Conservation (phyloP, 1,140 invertebrate genomes). For the Leptestheria dahalacensis region DNA sequence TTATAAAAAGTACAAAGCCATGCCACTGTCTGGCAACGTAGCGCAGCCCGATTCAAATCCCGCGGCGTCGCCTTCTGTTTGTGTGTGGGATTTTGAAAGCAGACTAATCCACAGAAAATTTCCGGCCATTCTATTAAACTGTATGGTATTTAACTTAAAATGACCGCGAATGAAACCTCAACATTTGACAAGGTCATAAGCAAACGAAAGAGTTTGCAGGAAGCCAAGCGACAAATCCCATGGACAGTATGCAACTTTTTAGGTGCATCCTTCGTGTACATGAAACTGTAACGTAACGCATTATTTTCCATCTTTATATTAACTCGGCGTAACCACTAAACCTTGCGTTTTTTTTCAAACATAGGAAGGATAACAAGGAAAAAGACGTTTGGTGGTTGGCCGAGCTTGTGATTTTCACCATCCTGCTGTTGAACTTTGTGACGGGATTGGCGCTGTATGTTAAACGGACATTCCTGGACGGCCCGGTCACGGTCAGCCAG, state of each 20-base stretch:
- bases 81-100: no score
- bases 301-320: no score
- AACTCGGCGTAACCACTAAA: no score
- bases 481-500: background rate
- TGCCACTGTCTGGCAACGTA: no score
- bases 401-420: background rate
- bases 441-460: conserved; percentile 1
- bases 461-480: conserved; percentile 1
- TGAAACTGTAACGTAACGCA: conserved; percentile 2
- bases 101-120: no score
- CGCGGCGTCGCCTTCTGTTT: no score
- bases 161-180: no score
- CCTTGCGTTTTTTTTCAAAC: no score
- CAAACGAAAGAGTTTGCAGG: background rate
- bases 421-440: background rate
- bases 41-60: no score
- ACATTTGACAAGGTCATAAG: background rate
- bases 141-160: no score
- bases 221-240: conserved; percentile 1
- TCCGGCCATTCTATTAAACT: no score
- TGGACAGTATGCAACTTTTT: background rate
- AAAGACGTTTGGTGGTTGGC: background rate
- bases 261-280: background rate
- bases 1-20: no score
- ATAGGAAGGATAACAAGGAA: background rate